Percentiles rank a stretch among this genome's conserved stretches.
phyloP scores from a whole-genome alignment of 92 coral and sea anemone genomes.

The Umimayanthus kanabou region DNA sequence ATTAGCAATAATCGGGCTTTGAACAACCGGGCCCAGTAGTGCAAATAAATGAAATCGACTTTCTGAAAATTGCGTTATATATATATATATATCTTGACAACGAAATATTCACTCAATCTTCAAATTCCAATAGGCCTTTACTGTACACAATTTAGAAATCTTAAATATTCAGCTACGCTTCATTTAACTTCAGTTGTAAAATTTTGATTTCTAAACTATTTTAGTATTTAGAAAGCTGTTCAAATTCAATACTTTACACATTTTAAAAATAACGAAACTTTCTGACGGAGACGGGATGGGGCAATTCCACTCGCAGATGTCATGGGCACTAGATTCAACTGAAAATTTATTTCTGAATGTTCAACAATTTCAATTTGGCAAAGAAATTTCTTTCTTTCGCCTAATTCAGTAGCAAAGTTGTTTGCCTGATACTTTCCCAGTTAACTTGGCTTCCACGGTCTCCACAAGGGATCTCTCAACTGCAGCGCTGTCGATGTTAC shows the following conservation, averaged over 20 bases:
- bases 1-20: too few relatives aligned
- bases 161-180: too few relatives aligned
- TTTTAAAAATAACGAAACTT: not conserved
- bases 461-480: constrained; percentile 28
- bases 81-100: too few relatives aligned
- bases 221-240: too few relatives aligned
- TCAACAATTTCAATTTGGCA: not conserved
- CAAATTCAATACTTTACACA: not conserved
- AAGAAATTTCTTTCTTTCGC: not conserved
- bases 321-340: not conserved
- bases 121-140: too few relatives aligned
- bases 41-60: too few relatives aligned
- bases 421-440: not conserved
- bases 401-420: not conserved
- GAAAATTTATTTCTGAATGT: not conserved
- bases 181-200: too few relatives aligned
- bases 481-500: not conserved
- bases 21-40: too few relatives aligned
- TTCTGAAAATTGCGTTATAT: too few relatives aligned
- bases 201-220: too few relatives aligned
- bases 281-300: not conserved
- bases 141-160: too few relatives aligned
- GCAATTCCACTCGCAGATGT: not conserved
- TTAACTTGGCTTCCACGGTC: constrained; percentile 10
- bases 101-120: too few relatives aligned